Base-by-base conservation (phyloP, 2,797 vertebrate species). In the Pangasius macronema region DNA sequence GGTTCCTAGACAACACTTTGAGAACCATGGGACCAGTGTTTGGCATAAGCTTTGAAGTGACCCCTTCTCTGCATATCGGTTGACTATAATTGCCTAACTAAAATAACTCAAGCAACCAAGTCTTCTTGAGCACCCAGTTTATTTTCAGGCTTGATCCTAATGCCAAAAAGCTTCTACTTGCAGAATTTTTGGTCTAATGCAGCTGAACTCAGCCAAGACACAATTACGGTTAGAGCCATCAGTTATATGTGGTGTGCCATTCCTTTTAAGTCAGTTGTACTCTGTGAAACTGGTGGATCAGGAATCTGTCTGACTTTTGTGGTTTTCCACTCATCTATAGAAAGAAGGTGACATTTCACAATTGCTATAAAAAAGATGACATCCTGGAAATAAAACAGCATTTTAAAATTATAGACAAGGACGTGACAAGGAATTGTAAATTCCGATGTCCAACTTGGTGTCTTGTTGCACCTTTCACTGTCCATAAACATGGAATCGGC, bases 311-410 rank as follows among this genome's bases (percentile, higher is more conserved):
- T 49, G 57, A n/a, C 61, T 63, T 53, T 24, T 49, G 76, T 39
- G 11, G 27, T 65, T 51, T 36, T 57, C 65, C 53, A 36, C 57
- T 65, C 57, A 79, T 75, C 57, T 77, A 33, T 22, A 89, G 91
- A 91, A 91, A 90, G 93, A 96, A 96, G 94, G 94, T 96, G 94
- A 94, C 93, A 95, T 95, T 96, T 96, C 94, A 95, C 95, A 92
- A 94, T 95, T 95, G 94, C 95, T 92, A 93, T 95, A 91, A 95
- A 95, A 91, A 80, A 79, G 79, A 90, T 83, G 57, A 49, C 42
- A 39, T 51, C 59, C 36, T 53, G 90, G 65, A 89, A 92, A 93
- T 91, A 93, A 92, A 93, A 93, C 88, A 81, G 86, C 86, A 91
- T 94, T 90, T 91, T 86, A 92, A 93, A 93, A 94, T 93, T 93